phyloP scores from a whole-genome alignment of 2,888 invertebrate genomes.

The Mechanitis mazaeus region DNA sequence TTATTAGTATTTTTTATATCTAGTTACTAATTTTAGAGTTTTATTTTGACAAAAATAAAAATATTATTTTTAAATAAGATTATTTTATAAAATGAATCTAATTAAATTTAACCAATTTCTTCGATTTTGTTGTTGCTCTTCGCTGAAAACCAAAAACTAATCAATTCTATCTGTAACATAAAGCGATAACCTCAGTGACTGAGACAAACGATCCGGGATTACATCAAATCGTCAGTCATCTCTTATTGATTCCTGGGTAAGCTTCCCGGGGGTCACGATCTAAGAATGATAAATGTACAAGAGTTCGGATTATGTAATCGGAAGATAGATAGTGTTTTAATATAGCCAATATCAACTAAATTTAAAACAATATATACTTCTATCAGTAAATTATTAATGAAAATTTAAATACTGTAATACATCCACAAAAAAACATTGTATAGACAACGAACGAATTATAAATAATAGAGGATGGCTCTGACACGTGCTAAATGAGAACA shows the following conservation, averaged over 20 bases:
- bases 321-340: too few species aligned
- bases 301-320: background rate
- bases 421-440: constrained; percentile 12
- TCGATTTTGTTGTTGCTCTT: too few species aligned
- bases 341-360: too few species aligned
- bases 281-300: constrained; percentile 5
- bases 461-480: constrained; percentile 62
- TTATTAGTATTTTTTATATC: too few species aligned
- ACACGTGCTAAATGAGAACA: constrained; percentile 61
- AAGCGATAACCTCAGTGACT: constrained; percentile 7
- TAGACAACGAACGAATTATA: constrained; percentile 37
- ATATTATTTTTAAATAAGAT: too few species aligned
- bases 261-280: constrained; percentile 14
- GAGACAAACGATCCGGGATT: constrained; percentile 35
- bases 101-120: too few species aligned
- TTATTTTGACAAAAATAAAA: too few species aligned
- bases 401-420: background rate
- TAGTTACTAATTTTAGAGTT: too few species aligned
- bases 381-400: too few species aligned
- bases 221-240: constrained; percentile 31
- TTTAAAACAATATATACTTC: too few species aligned
- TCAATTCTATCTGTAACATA: background rate
- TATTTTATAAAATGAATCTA: too few species aligned
- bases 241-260: constrained; percentile 35
- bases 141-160: too few species aligned